Evolutionary conservation across 1,140 invertebrate species (phyloP), one percentile per base, ranked within the genome.

Genomic region (Trichonephila clavata): DNA sequence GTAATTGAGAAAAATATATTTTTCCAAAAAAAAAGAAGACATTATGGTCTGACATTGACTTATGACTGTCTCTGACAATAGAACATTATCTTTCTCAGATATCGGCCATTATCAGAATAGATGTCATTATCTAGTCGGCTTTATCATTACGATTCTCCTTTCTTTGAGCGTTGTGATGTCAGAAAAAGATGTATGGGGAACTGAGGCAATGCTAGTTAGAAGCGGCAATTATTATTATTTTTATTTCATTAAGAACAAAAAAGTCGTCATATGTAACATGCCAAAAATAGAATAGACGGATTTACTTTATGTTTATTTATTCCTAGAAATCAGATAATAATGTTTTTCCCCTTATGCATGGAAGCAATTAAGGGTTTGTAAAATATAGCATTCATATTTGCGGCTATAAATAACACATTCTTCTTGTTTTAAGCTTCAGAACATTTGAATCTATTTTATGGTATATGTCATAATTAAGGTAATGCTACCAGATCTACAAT

Each of bases 81-180:
- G 6, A 50, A 50, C 50, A 50, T 50, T 50, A 50, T 50, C 7
- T 50, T 13, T 50, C 32, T 50, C 10, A 13, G 50, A 50, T 50
- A 50, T 50, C 10, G 50, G 50, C 50, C 50, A 50, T 50, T 50
- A 50, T 50, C 7, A 50, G 86, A 63, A 87, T 43, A 87, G 61
- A 87, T 87, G 86, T 61, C 60, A 87, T 87, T 87, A 87, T 87
- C 86, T 24, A 21, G 20, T n/a, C 60, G 21, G 59, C 63, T 65
- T 60, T 60, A 60, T 87, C 86, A 87, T 87, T 63, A 87, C 24
- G 61, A 87, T 61, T 16, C 86, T 32, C 27, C 86, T 87, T 60
- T 18, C 61, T 27, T 39, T 87, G 86, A 87, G 60, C 86, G 59
- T 27, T 39, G 60, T 65, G 60, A 87, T 87, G 86, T 63, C 86